Percentiles rank a stretch among this genome's conserved stretches.
Conservation (phyloP, 2,888 invertebrate species). For the Tenthredo scrophulariae region DNA sequence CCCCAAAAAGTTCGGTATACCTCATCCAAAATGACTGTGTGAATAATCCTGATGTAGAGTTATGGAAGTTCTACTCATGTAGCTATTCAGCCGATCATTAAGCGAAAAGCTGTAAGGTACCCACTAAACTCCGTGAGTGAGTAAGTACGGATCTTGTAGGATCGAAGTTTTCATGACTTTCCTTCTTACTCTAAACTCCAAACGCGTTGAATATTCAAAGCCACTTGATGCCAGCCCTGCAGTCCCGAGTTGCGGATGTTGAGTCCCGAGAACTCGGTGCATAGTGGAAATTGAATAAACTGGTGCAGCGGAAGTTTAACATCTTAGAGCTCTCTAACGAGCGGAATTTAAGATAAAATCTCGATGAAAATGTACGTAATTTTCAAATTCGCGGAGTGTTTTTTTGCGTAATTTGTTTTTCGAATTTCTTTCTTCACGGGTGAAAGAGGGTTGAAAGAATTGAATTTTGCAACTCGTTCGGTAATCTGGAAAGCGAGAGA, state of each 20-base stretch:
- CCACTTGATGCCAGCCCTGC: neutral
- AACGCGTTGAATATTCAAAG: neutral
- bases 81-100: neutral
- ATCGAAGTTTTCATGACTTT: neutral
- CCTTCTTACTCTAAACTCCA: neutral
- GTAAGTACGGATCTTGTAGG: neutral
- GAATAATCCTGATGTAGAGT: neutral
- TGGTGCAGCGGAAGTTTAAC: neutral
- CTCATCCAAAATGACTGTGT: too few species aligned
- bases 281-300: constrained; percentile 10
- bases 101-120: neutral
- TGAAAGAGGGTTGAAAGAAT: neutral
- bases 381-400: too few species aligned
- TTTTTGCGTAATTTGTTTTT: neutral
- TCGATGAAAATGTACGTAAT: neutral
- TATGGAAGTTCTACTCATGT: neutral
- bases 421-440: too few species aligned
- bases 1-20: too few species aligned
- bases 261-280: neutral
- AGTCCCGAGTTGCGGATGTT: neutral
- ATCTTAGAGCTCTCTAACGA: neutral
- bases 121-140: neutral
- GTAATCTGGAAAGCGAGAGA: neutral
- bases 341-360: neutral
- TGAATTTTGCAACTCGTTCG: neutral